Base-by-base conservation (phyloP, 1,140 invertebrate genomes). In the Scylla paramamosain region DNA sequence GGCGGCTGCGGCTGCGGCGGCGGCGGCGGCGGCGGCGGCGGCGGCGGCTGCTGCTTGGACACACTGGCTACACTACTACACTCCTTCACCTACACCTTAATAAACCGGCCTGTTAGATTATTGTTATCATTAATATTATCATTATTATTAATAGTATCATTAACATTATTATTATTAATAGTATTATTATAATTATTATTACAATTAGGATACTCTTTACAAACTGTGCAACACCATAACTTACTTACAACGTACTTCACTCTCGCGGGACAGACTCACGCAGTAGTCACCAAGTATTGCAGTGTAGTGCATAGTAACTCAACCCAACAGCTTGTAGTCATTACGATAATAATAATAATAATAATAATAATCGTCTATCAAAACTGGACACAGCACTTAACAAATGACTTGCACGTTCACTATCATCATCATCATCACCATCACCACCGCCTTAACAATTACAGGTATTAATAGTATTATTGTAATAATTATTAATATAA, bases 221-320 rank as follows among this genome's bases (percentile, higher is more conserved):
- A 95, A 86, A 95, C 94, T 94, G 29, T 92, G 31, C 39, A 95
- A 92, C 82, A 92, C 82, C 77, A 95, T 95, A 92, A 92, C 77
- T 92, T 86, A 95, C 93, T 94, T 94, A 91, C 67, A 90, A 89
- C 31, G 89, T 84, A 91, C 31, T 77, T 91, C 93, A 94, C 93
- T 91, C 93, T 94, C 84, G 59, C 93, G 77, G 93, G 89, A 94
- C 88, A 84, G 90, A 94, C 93, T 94, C 90, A 83, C 88, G 10
- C 88, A 59, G 46, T 46, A 52, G 88, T 87, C 88, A 52, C 28
- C 28, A 6, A 39, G 39, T 39, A 39, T 39, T 39, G 39, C 39
- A 39, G 39, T 39, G 39, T 6, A 39, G 39, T 6, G 39, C 39
- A 39, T 6, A 39, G 1, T 39, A 39, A 39, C 39, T 39, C 39